Conservation (phyloP, 2,888 invertebrate genomes). For the Lithosia quadra region DNA sequence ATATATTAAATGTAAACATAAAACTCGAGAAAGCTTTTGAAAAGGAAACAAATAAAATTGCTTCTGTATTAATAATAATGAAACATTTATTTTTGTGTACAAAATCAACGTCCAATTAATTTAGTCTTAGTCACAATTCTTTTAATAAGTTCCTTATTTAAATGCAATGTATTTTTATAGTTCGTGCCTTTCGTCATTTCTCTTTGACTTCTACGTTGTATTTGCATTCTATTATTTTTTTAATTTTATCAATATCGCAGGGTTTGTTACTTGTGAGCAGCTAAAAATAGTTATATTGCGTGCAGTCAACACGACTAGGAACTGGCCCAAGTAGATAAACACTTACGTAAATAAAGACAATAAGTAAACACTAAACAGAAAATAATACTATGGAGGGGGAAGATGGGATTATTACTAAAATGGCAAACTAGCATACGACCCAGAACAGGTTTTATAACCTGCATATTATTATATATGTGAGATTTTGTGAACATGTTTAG, state of each 20-base stretch:
- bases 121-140: neutral
- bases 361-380: neutral
- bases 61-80: neutral
- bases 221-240: slow-evolving; percentile 53
- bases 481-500: too few species aligned
- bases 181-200: slow-evolving; percentile 53
- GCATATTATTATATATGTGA: too few species aligned
- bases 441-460: too few species aligned
- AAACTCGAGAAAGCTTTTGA: neutral
- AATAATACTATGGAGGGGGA: neutral
- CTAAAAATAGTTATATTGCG: slow-evolving; percentile 75
- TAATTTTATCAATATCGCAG: slow-evolving; percentile 70
- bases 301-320: slow-evolving; percentile 52
- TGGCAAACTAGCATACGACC: neutral
- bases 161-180: slow-evolving; percentile 17
- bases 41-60: neutral
- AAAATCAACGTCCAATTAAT: neutral
- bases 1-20: neutral
- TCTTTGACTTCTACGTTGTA: slow-evolving; percentile 39
- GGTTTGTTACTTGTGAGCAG: slow-evolving; percentile 61
- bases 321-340: slow-evolving; percentile 45
- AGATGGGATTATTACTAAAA: neutral
- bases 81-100: neutral
- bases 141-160: neutral
- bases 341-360: neutral